These are phyloP conservation scores for Diploptera punctata DNA, from an alignment of 2,888 invertebrate genomes.

Conservation along the genomic window DNA sequence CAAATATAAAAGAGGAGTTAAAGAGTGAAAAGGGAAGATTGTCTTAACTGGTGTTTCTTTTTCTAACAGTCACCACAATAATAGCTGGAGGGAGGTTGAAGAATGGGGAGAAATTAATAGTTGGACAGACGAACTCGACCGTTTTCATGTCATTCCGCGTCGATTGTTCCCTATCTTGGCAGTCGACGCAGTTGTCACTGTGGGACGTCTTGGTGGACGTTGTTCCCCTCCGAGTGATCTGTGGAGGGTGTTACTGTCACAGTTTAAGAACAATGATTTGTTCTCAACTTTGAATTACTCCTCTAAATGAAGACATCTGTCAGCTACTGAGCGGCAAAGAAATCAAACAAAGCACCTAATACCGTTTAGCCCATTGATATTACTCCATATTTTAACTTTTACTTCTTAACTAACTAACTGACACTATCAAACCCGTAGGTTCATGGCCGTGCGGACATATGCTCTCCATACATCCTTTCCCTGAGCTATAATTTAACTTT, in stretches of 20 bases:
- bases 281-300: no score
- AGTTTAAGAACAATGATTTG: not conserved
- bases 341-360: no score
- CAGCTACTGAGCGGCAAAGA: no score
- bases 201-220: not conserved
- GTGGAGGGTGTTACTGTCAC: not conserved
- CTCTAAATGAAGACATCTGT: no score
- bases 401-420: no score
- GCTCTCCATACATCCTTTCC: no score
- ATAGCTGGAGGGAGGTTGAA: not conserved
- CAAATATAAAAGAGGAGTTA: slow-evolving; percentile 19
- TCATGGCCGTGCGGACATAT: no score
- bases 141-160: slow-evolving; percentile 22
- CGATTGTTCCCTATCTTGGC: slow-evolving; percentile 3
- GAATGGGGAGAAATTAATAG: slow-evolving; percentile 36
- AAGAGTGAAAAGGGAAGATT: slow-evolving; percentile 20
- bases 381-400: no score
- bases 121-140: slow-evolving; percentile 19
- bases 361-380: no score
- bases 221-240: not conserved
- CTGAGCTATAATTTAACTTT: no score
- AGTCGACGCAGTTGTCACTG: not conserved
- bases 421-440: no score
- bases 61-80: slow-evolving; percentile 29
- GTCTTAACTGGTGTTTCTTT: slow-evolving; percentile 33